Base-by-base conservation (phyloP, 2,113 vertebrate genomes). In the Hystrix brachyura region DNA sequence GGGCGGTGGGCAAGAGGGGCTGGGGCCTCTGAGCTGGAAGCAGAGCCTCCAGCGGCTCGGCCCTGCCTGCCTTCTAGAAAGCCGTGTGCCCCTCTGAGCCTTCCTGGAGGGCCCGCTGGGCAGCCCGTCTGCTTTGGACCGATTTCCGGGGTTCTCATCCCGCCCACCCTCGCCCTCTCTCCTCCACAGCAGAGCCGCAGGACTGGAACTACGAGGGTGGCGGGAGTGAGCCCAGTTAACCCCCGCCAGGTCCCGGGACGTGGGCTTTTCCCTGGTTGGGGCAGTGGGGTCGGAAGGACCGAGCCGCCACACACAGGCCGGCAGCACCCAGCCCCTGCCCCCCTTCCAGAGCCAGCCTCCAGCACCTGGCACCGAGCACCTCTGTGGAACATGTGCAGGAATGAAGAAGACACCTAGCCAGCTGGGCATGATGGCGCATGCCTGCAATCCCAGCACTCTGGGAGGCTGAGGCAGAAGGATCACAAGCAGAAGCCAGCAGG, bases 361-460 rank as follows among this genome's bases (percentile, higher is more conserved):
- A 21, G 57, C 19, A 27, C 48, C 48, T 19, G 67, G 21, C 3
- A 23, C 3, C 0, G 38, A 59, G n/a, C 25, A 11, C 3, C 34
- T 64, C 8, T 1, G 0, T 1, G 17, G 57, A 13, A 59, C 17
- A 0, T 74, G 1, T 5, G 11, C 25, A 10, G 5, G n/a, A n/a
- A 5, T 0, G 48, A 34, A 19, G n/a, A n/a, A 46, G 48, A 25
- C 55, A 59, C 15, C 62, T 11, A 48, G 21, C 32, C 0, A 51
- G 17, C 48, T 8, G 32, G 3, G 5, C 17, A 53, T 8, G 27
- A 32, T 17, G 51, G 14, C 29, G 9, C 32, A 19, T 2, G 2
- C 48, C 29, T 53, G 76, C 17, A 46, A 9, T 53, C 48, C 29
- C 76, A 34, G 76, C 29, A 55, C 1, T 79, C 29, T 55, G 29